These are phyloP conservation scores for Papio anubis DNA, from an alignment of 2,113 vertebrate species.

Conservation along the genomic window DNA sequence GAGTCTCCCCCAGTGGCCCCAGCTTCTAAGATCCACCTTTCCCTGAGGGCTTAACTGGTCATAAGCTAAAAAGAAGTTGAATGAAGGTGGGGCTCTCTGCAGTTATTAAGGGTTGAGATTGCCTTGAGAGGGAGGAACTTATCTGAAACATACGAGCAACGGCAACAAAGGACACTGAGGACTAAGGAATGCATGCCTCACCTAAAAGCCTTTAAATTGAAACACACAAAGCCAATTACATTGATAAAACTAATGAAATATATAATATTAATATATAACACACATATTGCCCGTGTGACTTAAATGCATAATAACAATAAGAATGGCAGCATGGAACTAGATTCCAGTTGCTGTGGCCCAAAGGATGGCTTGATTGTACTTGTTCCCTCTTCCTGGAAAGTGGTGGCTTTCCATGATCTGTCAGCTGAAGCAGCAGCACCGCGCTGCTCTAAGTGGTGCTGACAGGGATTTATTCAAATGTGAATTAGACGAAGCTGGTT, in stretches of 20 bases:
- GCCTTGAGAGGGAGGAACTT: too few species aligned
- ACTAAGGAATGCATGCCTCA: not conserved
- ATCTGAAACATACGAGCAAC: rapidly evolving
- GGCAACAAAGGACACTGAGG: not conserved
- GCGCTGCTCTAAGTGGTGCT: not conserved
- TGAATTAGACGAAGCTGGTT: not conserved
- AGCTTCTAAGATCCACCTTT: not conserved
- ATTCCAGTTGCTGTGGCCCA: not conserved
- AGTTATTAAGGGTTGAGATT: not conserved
- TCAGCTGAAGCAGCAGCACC: not conserved
- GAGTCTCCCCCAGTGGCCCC: not conserved
- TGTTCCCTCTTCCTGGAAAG: not conserved
- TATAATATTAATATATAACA: too few species aligned
- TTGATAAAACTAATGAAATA: too few species aligned
- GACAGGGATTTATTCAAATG: not conserved
- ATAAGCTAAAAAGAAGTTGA: not conserved
- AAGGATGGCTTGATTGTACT: not conserved
- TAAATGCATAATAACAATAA: too few species aligned
- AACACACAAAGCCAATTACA: not conserved
- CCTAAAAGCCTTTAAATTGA: not conserved
- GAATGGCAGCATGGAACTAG: rapidly evolving
- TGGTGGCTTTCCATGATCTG: not conserved
- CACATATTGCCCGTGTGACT: not conserved
- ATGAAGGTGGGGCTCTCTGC: not conserved
- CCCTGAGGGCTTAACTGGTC: not conserved